These are phyloP conservation scores for Cataglyphis rosenhaueri DNA, from an alignment of 2,888 invertebrate genomes.

Conservation along the genomic window DNA sequence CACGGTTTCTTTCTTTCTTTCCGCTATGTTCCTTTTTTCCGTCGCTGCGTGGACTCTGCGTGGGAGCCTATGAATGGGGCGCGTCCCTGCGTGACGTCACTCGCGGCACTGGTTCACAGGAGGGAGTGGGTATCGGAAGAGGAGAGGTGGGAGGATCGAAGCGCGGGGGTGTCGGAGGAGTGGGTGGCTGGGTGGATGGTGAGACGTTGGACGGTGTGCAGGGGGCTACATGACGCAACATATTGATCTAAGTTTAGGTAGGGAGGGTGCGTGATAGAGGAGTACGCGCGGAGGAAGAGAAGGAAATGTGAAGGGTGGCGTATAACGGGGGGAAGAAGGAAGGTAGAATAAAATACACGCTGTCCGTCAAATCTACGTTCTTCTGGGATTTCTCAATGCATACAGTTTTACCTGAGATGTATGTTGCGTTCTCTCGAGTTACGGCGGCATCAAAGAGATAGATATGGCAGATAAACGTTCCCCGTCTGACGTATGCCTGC, in stretches of 20 bases:
- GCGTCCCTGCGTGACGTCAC: constrained; percentile 84
- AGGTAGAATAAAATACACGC: constrained; percentile 68
- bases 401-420: constrained; percentile 15
- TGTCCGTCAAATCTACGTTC: constrained; percentile 71
- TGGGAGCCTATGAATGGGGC: constrained; percentile 84
- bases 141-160: constrained; percentile 11
- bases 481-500: neutral
- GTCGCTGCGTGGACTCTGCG: constrained; percentile 71
- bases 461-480: constrained; percentile 2
- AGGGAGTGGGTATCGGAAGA: constrained; percentile 51
- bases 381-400: constrained; percentile 54
- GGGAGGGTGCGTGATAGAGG: constrained; percentile 68
- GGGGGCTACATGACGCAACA: constrained; percentile 84
- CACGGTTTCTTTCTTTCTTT: constrained; percentile 62
- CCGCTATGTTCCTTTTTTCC: constrained; percentile 49
- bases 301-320: constrained; percentile 1
- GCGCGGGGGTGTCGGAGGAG: constrained; percentile 67
- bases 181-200: constrained; percentile 69
- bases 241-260: constrained; percentile 84
- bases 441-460: neutral
- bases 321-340: neutral
- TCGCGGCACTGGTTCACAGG: constrained; percentile 67
- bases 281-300: constrained; percentile 40
- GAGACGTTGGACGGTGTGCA: constrained; percentile 74
- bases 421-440: constrained; percentile 1